These are phyloP conservation scores for Saccopteryx bilineata DNA, from an alignment of 2,113 vertebrate genomes.

Conservation along the genomic window DNA sequence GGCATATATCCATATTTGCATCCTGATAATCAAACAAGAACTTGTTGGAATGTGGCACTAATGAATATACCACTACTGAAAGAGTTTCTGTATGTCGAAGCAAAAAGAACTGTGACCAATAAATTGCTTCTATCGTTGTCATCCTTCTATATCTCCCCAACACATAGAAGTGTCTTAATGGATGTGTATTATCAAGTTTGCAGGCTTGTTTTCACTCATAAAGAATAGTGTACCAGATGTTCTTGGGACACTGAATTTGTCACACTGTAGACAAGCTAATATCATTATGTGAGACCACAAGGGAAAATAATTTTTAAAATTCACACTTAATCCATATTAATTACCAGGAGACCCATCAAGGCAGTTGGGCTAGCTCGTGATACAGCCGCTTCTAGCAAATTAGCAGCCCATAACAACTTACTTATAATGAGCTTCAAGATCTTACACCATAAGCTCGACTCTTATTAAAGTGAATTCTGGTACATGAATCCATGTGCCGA, in stretches of 20 bases:
- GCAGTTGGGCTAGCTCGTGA: slow-evolving; percentile 78
- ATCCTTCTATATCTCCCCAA: background rate
- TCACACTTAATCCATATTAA: slow-evolving; percentile 70
- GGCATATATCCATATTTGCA: background rate
- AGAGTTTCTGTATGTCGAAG: background rate
- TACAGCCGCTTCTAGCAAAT: slow-evolving; percentile 83
- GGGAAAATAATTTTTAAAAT: slow-evolving; percentile 69
- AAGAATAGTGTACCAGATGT: slow-evolving; percentile 68
- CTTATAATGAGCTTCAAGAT: slow-evolving; percentile 79
- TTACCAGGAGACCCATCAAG: slow-evolving; percentile 78
- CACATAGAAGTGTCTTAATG: slow-evolving; percentile 27
- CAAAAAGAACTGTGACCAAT: slow-evolving; percentile 31
- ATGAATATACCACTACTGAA: background rate
- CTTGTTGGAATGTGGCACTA: background rate
- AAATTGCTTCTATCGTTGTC: background rate
- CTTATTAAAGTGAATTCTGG: slow-evolving; percentile 84
- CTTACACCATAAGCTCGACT: slow-evolving; percentile 79
- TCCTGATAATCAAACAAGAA: slow-evolving; percentile 38
- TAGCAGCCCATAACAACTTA: slow-evolving; percentile 81
- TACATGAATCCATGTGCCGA: slow-evolving; percentile 82
- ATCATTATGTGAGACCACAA: slow-evolving; percentile 70
- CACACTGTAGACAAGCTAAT: slow-evolving; percentile 72
- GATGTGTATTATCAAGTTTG: slow-evolving; percentile 17
- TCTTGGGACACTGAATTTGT: slow-evolving; percentile 75
- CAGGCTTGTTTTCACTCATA: slow-evolving; percentile 59